phyloP scores from a whole-genome alignment of 1,140 invertebrate genomes.

The Zaprionus ghesquierei region DNA sequence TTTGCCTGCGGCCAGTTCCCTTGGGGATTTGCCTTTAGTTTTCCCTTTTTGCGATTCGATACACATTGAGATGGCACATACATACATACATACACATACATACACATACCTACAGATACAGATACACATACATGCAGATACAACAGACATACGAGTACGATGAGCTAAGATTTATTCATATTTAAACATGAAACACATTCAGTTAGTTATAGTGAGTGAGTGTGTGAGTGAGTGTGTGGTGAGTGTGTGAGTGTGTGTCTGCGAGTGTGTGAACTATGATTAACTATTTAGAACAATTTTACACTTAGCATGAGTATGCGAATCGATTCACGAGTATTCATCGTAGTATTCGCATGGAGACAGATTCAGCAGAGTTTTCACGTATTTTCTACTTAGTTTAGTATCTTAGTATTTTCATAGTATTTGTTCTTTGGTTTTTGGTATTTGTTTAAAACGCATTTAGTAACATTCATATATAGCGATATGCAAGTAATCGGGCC shows the following conservation, averaged over 20 bases:
- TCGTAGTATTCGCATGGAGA: not conserved
- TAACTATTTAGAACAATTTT: constrained; percentile 40
- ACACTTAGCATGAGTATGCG: constrained; percentile 27
- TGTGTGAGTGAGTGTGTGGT: constrained; percentile 16
- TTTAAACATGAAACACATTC: constrained; percentile 77
- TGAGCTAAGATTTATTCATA: constrained; percentile 23
- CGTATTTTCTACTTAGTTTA: constrained; percentile 25
- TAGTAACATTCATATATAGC: constrained; percentile 46
- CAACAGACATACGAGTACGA: constrained; percentile 24
- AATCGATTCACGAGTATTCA: constrained; percentile 8
- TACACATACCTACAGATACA: constrained; percentile 7
- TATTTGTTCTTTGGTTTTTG: not conserved
- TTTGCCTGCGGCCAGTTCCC: constrained; percentile 19
- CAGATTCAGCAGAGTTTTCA: constrained; percentile 25
- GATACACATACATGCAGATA: constrained; percentile 39
- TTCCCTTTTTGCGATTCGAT: constrained; percentile 13
- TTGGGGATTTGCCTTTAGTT: constrained; percentile 35
- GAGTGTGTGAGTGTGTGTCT: constrained; percentile 5
- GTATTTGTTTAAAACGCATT: constrained; percentile 24
- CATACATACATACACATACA: constrained; percentile 16
- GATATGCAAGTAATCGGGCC: not conserved
- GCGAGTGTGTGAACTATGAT: constrained; percentile 22
- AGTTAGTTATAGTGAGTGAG: constrained; percentile 62
- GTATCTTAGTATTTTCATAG: constrained; percentile 9
- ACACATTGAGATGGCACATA: constrained; percentile 10